These are phyloP conservation scores for Lasius fuliginosus DNA, from an alignment of 2,888 invertebrate genomes.

Conservation along the genomic window DNA sequence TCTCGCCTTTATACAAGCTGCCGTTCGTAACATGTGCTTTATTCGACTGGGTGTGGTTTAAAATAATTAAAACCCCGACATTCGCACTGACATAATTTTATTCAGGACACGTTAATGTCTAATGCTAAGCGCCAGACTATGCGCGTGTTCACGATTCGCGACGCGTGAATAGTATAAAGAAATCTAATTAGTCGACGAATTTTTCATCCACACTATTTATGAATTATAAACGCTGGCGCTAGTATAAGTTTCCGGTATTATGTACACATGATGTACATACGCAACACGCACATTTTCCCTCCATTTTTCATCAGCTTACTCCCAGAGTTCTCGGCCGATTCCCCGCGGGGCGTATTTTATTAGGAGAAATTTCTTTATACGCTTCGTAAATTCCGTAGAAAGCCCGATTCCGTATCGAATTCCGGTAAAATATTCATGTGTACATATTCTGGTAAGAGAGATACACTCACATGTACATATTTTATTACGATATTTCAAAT, in stretches of 20 bases:
- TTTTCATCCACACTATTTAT: no score
- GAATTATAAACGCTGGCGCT: no score
- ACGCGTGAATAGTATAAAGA: not conserved
- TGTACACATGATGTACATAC: conserved; percentile 28
- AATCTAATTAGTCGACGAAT: no score
- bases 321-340: not conserved
- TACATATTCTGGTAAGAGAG: not conserved
- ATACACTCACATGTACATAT: not conserved
- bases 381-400: conserved; percentile 15
- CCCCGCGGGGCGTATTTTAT: conserved; percentile 43
- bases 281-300: conserved; percentile 10
- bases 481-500: not conserved
- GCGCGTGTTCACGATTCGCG: no score
- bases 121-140: no score
- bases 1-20: conserved; percentile 6
- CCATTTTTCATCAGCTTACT: conserved; percentile 20
- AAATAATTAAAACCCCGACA: conserved; percentile 20
- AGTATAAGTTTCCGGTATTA: conserved; percentile 1
- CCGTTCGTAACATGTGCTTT: not conserved
- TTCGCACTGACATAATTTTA: conserved; percentile 26
- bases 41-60: not conserved
- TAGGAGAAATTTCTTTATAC: conserved; percentile 30
- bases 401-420: conserved; percentile 13
- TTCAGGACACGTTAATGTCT: conserved; percentile 17
- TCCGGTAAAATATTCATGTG: not conserved